These are phyloP conservation scores for Dasyprocta punctata DNA, from an alignment of 2,113 vertebrate genomes.

Conservation along the genomic window DNA sequence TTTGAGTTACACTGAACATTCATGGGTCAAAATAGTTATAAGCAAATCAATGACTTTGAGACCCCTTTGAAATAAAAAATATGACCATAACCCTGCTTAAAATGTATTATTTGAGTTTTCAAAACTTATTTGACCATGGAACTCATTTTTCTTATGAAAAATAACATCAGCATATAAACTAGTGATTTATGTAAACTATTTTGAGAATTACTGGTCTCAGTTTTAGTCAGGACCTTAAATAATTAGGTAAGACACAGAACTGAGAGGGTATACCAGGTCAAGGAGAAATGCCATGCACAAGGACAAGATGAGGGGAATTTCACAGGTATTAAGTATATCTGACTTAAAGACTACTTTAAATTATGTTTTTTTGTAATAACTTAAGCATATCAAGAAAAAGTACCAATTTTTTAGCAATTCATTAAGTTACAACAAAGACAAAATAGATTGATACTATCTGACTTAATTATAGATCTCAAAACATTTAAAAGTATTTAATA, in stretches of 20 bases:
- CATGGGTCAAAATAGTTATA: background rate
- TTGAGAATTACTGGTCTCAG: conserved; percentile 1
- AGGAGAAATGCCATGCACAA: background rate
- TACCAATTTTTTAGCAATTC: background rate
- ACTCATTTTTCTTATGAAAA: background rate
- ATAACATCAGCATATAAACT: background rate
- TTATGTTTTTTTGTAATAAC: background rate
- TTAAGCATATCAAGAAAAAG: background rate
- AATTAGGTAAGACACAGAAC: background rate
- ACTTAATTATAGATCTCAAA: conserved; percentile 22
- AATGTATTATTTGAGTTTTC: background rate
- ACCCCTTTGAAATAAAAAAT: conserved; percentile 18
- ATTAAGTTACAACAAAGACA: background rate
- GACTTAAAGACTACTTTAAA: background rate
- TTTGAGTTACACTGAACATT: background rate
- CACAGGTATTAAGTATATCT: background rate
- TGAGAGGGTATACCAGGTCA: background rate
- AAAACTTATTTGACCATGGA: background rate
- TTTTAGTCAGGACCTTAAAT: background rate
- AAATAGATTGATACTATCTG: background rate
- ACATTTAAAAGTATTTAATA: conserved; percentile 16
- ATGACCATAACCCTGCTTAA: background rate
- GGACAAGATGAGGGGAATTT: background rate
- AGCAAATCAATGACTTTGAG: background rate
- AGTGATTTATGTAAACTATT: background rate